These are phyloP conservation scores for Heteromyza rotundicornis DNA, from an alignment of 2,888 invertebrate species.

Conservation along the genomic window DNA sequence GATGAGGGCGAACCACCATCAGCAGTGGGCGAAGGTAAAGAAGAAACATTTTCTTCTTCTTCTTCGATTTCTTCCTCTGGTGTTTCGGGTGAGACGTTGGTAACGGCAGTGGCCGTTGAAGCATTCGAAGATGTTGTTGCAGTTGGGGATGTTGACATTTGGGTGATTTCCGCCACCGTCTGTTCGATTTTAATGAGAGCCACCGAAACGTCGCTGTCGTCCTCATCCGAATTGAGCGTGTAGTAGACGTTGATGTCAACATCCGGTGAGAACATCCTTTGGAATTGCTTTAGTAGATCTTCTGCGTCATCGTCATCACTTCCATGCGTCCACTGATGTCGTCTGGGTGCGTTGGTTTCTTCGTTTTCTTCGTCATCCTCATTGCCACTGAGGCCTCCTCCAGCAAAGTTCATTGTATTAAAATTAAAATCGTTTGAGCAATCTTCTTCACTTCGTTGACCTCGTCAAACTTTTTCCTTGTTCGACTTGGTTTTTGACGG, in stretches of 20 bases:
- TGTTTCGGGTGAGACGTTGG: slow-evolving; percentile 24
- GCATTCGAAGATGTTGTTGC: slow-evolving; percentile 6
- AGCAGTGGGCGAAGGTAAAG: slow-evolving; percentile 20
- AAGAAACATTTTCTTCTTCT: no score
- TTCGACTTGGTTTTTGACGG: slow-evolving; percentile 57
- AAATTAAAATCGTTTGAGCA: slow-evolving; percentile 59
- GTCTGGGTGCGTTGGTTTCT: neutral
- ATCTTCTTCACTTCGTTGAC: slow-evolving; percentile 62
- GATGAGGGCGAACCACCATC: slow-evolving; percentile 43
- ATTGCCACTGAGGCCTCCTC: neutral
- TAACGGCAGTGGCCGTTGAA: slow-evolving; percentile 25
- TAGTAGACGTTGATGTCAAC: slow-evolving; percentile 43
- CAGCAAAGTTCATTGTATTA: slow-evolving; percentile 29
- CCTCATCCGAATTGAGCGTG: slow-evolving; percentile 39
- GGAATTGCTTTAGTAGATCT: slow-evolving; percentile 46
- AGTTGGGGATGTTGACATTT: slow-evolving; percentile 34
- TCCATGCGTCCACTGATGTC: neutral
- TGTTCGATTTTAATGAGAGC: slow-evolving; percentile 47
- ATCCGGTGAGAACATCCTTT: slow-evolving; percentile 44
- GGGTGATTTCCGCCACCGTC: slow-evolving; percentile 47
- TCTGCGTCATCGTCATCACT: neutral
- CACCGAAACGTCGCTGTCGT: slow-evolving; percentile 29
- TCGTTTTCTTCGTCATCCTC: neutral
- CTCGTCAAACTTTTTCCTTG: slow-evolving; percentile 63
- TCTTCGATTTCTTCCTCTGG: neutral